phyloP scores from a whole-genome alignment of 2,113 vertebrate genomes.

The Ibidorhyncha struthersii region DNA sequence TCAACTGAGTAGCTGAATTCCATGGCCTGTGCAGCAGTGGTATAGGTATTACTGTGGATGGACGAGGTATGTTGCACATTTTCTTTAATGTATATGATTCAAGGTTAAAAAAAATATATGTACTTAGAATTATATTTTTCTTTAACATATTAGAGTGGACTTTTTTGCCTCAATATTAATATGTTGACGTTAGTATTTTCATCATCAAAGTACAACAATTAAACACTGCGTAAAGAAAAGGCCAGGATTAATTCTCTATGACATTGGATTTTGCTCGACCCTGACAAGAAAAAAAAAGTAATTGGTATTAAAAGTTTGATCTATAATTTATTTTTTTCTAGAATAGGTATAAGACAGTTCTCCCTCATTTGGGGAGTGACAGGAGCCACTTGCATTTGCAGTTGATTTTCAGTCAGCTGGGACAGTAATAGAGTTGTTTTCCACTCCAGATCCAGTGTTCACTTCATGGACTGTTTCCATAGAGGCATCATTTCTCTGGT shows the following conservation, averaged over 20 bases:
- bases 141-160: background rate
- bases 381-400: background rate
- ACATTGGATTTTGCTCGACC: background rate
- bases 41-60: constrained; percentile 80
- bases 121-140: background rate
- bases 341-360: background rate
- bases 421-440: background rate
- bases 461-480: background rate
- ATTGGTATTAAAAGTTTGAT: background rate
- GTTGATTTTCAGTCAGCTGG: background rate
- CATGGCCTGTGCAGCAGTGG: constrained; percentile 81
- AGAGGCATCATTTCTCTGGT: background rate
- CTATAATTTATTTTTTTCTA: background rate
- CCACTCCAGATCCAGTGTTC: background rate
- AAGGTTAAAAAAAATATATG: background rate
- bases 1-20: constrained; percentile 73
- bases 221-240: background rate
- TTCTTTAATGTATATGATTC: background rate
- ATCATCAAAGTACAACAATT: background rate
- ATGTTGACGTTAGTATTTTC: background rate
- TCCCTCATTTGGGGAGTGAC: background rate
- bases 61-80: constrained; percentile 73
- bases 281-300: background rate
- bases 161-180: background rate
- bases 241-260: background rate